phyloP scores from a whole-genome alignment of 2,888 invertebrate species.

The Ectemnius continuus region DNA sequence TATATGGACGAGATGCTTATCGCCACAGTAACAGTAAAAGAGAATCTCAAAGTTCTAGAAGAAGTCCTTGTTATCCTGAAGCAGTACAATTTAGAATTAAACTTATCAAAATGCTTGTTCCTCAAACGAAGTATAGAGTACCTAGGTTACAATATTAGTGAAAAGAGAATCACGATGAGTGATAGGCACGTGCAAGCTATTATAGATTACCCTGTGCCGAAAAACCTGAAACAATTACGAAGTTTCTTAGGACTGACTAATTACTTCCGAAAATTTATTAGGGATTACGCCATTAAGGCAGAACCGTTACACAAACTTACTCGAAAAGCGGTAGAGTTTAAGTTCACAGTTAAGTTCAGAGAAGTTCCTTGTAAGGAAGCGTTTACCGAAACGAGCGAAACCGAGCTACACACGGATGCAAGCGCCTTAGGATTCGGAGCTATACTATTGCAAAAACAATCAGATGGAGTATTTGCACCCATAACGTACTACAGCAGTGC shows the following conservation, averaged over 20 bases:
- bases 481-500: no score
- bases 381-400: not conserved
- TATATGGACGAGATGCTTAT: conserved; percentile 20
- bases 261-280: conserved; percentile 50
- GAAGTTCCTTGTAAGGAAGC: no score
- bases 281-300: not conserved
- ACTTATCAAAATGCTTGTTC: conserved; percentile 9
- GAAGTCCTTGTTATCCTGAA: not conserved
- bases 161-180: not conserved
- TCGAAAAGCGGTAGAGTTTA: not conserved
- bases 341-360: no score
- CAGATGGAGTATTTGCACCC: not conserved
- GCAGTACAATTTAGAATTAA: not conserved
- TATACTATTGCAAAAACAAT: not conserved
- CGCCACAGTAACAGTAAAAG: not conserved
- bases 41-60: not conserved
- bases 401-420: conserved; percentile 1
- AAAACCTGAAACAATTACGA: no score
- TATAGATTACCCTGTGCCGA: no score
- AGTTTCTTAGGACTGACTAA: conserved; percentile 58
- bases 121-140: conserved; percentile 22
- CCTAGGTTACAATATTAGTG: not conserved
- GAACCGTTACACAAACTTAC: not conserved
- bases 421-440: not conserved
- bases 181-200: conserved; percentile 1